phyloP scores from a whole-genome alignment of 1,140 invertebrate genomes.

The Heliconius hermathena region DNA sequence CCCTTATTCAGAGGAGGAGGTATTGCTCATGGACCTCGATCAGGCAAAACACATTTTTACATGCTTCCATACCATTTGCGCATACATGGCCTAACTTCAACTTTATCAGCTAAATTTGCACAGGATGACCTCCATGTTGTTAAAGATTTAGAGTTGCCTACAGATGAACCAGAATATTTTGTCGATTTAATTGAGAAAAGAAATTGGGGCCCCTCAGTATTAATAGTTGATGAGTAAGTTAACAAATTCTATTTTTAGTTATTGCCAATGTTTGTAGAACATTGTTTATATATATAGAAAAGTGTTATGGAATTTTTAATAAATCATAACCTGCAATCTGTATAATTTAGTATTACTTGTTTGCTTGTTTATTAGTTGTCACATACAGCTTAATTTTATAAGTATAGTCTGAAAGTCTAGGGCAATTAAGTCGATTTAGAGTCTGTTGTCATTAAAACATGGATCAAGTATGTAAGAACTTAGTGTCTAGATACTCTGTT shows the following conservation, averaged over 20 bases:
- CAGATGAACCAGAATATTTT: slow-evolving; percentile 90
- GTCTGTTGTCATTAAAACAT: too few species aligned
- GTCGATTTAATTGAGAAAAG: slow-evolving; percentile 90
- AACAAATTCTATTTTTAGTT: neutral
- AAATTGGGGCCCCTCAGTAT: slow-evolving; percentile 97
- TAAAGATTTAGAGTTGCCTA: slow-evolving; percentile 92
- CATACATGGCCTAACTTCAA: slow-evolving; percentile 90
- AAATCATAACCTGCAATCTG: too few species aligned
- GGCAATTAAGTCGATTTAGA: too few species aligned
- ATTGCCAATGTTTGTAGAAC: neutral
- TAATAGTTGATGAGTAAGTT: slow-evolving; percentile 95
- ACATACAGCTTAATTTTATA: too few species aligned
- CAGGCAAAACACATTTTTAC: slow-evolving; percentile 94
- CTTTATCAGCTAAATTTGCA: slow-evolving; percentile 94
- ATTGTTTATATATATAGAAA: too few species aligned
- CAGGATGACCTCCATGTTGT: slow-evolving; percentile 98
- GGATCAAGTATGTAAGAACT: too few species aligned
- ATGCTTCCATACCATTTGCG: slow-evolving; percentile 92
- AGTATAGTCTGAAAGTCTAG: too few species aligned
- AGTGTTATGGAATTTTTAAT: too few species aligned
- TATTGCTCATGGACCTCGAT: slow-evolving; percentile 92
- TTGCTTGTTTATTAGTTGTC: too few species aligned
- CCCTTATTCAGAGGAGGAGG: slow-evolving; percentile 93
- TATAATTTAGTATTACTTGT: too few species aligned
- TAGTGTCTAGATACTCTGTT: too few species aligned